Conservation (phyloP, 1,140 invertebrate genomes). For the Drosophila bocki region DNA sequence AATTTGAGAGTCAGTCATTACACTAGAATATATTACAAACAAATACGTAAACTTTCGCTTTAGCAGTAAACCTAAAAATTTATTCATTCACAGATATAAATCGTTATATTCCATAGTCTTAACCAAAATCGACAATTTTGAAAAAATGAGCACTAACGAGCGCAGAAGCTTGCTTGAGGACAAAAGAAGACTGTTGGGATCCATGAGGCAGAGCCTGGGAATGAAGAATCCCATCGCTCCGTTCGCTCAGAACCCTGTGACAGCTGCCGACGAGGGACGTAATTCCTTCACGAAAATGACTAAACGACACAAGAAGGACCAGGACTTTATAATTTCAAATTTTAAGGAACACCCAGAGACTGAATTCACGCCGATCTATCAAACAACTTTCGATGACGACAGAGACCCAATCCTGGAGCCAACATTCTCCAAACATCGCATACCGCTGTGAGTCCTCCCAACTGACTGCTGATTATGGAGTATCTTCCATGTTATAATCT, state of each 20-base stretch:
- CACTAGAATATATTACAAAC: too few species aligned
- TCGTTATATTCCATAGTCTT: neutral
- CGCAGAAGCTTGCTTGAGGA: conserved; percentile 6
- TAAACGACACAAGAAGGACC: conserved; percentile 10
- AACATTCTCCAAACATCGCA: conserved; percentile 18
- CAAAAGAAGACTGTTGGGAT: conserved; percentile 9
- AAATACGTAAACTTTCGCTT: too few species aligned
- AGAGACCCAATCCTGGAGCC: conserved; percentile 2
- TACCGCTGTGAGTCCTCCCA: conserved; percentile 23
- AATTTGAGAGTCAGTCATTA: neutral
- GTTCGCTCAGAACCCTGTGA: neutral
- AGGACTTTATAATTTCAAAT: fast-evolving
- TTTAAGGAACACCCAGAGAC: fast-evolving
- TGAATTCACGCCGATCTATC: neutral
- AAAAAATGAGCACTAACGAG: neutral
- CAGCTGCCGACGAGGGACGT: neutral
- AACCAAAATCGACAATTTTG: neutral
- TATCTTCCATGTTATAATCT: neutral
- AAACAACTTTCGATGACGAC: conserved; percentile 14
- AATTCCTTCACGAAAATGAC: neutral
- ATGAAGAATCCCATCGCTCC: conserved; percentile 2
- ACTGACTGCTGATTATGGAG: too few species aligned
- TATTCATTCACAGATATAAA: conserved; percentile 6
- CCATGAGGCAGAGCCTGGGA: conserved; percentile 17
- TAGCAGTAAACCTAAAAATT: neutral